A percentile compares a stretch with the other conserved stretches of the same genome.
Conservation (phyloP, 1,140 invertebrate genomes). For the Leguminivora glycinivorella region DNA sequence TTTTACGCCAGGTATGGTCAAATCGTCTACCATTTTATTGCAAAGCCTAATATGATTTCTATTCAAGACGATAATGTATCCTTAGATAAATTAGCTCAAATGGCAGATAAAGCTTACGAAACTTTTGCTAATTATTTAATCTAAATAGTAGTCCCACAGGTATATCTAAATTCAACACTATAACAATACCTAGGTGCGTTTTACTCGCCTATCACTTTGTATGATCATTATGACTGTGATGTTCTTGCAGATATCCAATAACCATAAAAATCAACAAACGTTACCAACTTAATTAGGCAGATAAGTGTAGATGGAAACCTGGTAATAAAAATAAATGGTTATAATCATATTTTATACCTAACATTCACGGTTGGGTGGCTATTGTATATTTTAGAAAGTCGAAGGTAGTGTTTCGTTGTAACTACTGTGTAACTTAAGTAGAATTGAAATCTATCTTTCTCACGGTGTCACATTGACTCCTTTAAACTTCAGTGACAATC, state of each 20-base stretch:
- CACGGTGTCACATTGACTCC: conserved; percentile 3
- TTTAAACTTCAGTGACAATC: background rate
- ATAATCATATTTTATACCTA: conserved; percentile 17
- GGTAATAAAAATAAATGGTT: background rate
- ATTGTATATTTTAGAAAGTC: conserved; percentile 23
- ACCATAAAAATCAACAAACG: background rate
- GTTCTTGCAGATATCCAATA: background rate
- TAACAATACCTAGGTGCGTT: no score
- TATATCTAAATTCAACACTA: background rate
- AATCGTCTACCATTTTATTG: no score
- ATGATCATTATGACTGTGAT: background rate
- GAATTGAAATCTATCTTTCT: conserved; percentile 8
- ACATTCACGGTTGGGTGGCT: conserved; percentile 1
- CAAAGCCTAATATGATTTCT: no score
- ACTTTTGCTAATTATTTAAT: no score
- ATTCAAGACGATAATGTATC: no score
- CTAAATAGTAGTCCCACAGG: no score
- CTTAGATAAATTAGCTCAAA: no score
- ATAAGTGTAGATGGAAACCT: background rate
- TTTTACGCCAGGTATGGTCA: no score
- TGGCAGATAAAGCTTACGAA: no score
- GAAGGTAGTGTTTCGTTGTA: conserved; percentile 15
- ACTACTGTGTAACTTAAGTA: conserved; percentile 15
- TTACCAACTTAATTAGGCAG: no score
- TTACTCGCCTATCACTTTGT: background rate